A percentile compares a stretch with the other conserved stretches of the same genome.
phyloP scores from a whole-genome alignment of 30 jellyfish, hydroid and myxozoan species.

The Turritopsis rubra region DNA sequence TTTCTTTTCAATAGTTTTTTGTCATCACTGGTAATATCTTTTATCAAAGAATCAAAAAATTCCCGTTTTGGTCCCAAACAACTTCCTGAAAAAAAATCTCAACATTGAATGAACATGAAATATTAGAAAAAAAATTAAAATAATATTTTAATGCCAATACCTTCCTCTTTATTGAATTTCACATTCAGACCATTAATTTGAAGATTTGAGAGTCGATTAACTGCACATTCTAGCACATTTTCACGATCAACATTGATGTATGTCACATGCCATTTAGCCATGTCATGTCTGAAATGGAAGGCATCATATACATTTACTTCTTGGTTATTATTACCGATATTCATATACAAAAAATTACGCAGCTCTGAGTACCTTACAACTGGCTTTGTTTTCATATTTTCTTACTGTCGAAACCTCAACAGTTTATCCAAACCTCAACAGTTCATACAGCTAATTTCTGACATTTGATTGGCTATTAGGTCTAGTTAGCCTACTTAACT shows the following conservation, averaged over 20 bases:
- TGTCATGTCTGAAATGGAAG: not conserved
- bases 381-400: too few relatives aligned
- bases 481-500: too few relatives aligned
- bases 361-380: too few relatives aligned
- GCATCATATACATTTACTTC: too few relatives aligned
- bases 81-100: conserved; percentile 28
- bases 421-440: too few relatives aligned
- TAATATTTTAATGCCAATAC: not conserved
- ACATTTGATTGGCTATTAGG: too few relatives aligned
- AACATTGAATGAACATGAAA: not conserved
- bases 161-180: conserved; percentile 20
- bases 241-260: conserved; percentile 40
- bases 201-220: conserved; percentile 21
- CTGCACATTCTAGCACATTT: conserved; percentile 50
- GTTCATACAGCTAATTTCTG: too few relatives aligned
- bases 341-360: too few relatives aligned
- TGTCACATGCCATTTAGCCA: not conserved
- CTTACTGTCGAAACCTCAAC: too few relatives aligned
- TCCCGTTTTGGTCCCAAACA: conserved; percentile 86
- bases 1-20: conserved; percentile 28
- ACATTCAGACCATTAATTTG: not conserved
- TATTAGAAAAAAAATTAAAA: not conserved
- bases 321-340: too few relatives aligned
- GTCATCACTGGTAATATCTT: conserved; percentile 37
- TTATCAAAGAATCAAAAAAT: conserved; percentile 46